Evolutionary conservation across 2,888 invertebrate genomes (phyloP).

Genomic region (Andrena chrysosceles): DNA sequence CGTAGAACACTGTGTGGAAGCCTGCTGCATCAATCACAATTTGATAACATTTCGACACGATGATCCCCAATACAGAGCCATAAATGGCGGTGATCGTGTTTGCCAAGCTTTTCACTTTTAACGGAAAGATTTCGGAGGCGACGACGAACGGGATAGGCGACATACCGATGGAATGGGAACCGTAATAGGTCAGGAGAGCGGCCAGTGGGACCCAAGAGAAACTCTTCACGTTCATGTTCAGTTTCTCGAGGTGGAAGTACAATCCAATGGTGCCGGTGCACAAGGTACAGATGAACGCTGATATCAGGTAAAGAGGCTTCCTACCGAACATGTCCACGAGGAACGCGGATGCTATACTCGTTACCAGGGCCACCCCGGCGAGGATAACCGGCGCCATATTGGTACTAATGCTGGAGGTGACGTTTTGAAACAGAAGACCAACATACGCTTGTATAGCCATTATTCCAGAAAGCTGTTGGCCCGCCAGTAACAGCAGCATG

Average conservation of each 20-base stretch:
- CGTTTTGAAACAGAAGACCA: conserved; percentile 1
- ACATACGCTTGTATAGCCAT: conserved; percentile 34
- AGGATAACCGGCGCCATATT: conserved; percentile 27
- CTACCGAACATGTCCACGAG: conserved; percentile 59
- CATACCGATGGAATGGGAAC: conserved; percentile 48
- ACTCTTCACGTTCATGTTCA: neutral
- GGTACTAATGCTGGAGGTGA: neutral
- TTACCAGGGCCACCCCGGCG: neutral
- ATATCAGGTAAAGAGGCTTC: conserved; percentile 44
- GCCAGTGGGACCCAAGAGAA: conserved; percentile 39
- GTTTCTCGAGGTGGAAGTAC: conserved; percentile 19
- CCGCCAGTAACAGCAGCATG: conserved; percentile 35
- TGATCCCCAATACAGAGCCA: conserved; percentile 40
- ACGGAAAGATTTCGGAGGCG: conserved; percentile 63
- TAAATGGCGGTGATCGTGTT: conserved; percentile 39
- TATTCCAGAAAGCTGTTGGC: conserved; percentile 58
- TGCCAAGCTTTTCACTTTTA: conserved; percentile 62
- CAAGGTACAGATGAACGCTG: conserved; percentile 20
- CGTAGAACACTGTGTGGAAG: conserved; percentile 50
- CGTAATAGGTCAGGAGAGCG: conserved; percentile 9
- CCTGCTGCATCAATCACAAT: conserved; percentile 25
- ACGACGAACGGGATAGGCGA: conserved; percentile 50
- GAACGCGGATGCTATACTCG: neutral
- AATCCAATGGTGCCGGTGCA: conserved; percentile 23
- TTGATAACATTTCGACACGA: conserved; percentile 48